Evolutionary conservation across 1,140 invertebrate species (phyloP).

Genomic region (Drepana arcuata): DNA sequence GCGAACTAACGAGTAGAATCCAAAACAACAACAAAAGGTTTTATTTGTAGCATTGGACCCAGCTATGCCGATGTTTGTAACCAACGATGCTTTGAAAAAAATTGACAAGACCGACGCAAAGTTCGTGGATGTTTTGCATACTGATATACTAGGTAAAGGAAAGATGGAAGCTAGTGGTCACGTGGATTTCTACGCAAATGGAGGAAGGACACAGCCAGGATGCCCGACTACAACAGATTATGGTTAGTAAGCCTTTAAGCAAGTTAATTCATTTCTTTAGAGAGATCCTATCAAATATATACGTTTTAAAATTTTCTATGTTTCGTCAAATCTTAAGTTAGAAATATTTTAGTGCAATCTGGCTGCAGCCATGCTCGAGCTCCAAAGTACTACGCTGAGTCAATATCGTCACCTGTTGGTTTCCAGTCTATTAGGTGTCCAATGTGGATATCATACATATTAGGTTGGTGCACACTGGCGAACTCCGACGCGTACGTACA

Average conservation of each 20-base stretch:
- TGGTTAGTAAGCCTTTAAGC: no score
- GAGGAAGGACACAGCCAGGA: constrained; percentile 75
- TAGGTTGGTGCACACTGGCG: constrained; percentile 71
- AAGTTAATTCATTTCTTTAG: no score
- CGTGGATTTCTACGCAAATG: constrained; percentile 78
- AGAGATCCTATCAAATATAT: no score
- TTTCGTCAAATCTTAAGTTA: no score
- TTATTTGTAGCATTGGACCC: constrained; percentile 75
- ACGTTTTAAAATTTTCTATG: no score
- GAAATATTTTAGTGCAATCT: constrained; percentile 35
- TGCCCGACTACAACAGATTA: constrained; percentile 65
- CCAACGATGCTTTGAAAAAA: constrained; percentile 44
- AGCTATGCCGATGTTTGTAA: constrained; percentile 73
- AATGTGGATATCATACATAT: constrained; percentile 75
- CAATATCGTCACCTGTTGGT: constrained; percentile 77
- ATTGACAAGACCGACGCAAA: constrained; percentile 76
- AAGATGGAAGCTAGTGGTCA: constrained; percentile 70
- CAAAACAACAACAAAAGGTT: no score
- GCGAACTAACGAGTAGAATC: no score
- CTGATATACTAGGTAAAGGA: constrained; percentile 74
- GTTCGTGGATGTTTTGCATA: constrained; percentile 78
- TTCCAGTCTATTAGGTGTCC: constrained; percentile 82
- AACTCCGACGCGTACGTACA: constrained; percentile 70
- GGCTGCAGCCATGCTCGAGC: constrained; percentile 79
- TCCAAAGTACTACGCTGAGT: constrained; percentile 81